Percentiles rank a stretch among this genome's conserved stretches.
Evolutionary conservation across 2,797 vertebrate genomes (phyloP).

Genomic region (Astyanax mexicanus): DNA sequence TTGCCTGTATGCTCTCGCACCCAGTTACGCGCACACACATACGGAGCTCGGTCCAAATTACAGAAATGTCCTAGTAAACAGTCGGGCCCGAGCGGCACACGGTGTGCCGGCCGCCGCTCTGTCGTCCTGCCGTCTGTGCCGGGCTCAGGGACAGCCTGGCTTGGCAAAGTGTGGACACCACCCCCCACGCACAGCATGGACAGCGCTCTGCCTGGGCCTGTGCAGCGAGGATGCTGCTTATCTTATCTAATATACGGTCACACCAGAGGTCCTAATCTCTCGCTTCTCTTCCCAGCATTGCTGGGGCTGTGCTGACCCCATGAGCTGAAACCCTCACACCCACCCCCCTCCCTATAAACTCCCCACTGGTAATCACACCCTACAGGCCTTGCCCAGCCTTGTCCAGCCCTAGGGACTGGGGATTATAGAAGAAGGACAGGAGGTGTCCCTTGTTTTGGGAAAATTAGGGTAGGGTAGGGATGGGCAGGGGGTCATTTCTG

Average conservation of each 20-base stretch:
- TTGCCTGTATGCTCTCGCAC: slow-evolving; percentile 39
- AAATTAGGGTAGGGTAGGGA: slow-evolving; percentile 27
- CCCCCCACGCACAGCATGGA: slow-evolving; percentile 59
- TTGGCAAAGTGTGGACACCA: slow-evolving; percentile 41
- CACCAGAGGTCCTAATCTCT: slow-evolving; percentile 43
- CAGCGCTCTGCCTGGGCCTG: slow-evolving; percentile 28
- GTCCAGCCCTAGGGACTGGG: slow-evolving; percentile 21
- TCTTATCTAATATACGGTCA: slow-evolving; percentile 48
- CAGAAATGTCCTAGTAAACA: slow-evolving; percentile 53
- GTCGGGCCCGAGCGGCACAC: slow-evolving; percentile 46
- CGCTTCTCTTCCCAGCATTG: too few species aligned
- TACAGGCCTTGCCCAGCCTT: slow-evolving; percentile 28
- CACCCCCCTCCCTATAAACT: too few species aligned
- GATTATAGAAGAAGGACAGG: slow-evolving; percentile 34
- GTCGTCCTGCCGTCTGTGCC: slow-evolving; percentile 42
- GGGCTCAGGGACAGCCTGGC: slow-evolving; percentile 36
- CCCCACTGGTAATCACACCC: slow-evolving; percentile 13
- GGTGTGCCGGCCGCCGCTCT: slow-evolving; percentile 45
- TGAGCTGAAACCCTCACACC: neutral
- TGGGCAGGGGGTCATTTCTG: neutral
- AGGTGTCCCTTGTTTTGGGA: slow-evolving; percentile 23
- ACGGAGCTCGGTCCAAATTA: slow-evolving; percentile 45
- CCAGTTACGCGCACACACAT: slow-evolving; percentile 40
- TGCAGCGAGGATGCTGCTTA: slow-evolving; percentile 35
- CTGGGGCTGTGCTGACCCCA: slow-evolving; percentile 26